A percentile compares a stretch with the other conserved stretches of the same genome.
These are phyloP conservation scores for Battus philenor DNA, from an alignment of 1,140 invertebrate species.

Conservation along the genomic window DNA sequence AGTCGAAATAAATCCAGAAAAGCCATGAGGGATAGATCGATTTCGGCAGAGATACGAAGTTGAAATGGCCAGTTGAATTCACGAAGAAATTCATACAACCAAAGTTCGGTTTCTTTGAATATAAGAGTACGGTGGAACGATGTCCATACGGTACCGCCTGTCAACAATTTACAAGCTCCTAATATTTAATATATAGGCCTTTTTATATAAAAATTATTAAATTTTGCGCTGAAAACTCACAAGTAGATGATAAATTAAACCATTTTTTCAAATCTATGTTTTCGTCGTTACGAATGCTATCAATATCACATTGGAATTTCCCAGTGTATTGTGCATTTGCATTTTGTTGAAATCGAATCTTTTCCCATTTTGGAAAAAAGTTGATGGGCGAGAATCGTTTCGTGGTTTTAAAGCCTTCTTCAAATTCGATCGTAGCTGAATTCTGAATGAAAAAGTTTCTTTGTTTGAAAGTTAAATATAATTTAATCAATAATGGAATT, in stretches of 20 bases:
- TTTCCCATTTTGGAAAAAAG: conserved; percentile 55
- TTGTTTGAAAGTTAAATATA: too few species aligned
- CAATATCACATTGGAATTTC: conserved; percentile 30
- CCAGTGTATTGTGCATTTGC: conserved; percentile 34
- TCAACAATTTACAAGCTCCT: conserved; percentile 14
- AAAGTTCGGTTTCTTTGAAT: conserved; percentile 25
- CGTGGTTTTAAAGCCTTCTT: conserved; percentile 30
- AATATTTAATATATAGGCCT: not conserved
- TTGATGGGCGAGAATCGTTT: conserved; percentile 29
- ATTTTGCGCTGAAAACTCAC: conserved; percentile 19
- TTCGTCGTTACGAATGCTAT: conserved; percentile 40
- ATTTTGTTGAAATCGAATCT: conserved; percentile 27
- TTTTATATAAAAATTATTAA: not conserved
- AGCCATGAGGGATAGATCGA: conserved; percentile 42
- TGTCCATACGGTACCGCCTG: conserved; percentile 44
- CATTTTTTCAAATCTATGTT: conserved; percentile 43
- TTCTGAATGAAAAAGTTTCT: too few species aligned
- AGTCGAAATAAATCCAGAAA: conserved; percentile 49
- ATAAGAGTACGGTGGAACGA: conserved; percentile 56
- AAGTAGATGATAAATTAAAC: conserved; percentile 19
- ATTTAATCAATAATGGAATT: not conserved
- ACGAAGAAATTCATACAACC: conserved; percentile 34
- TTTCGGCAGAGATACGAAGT: conserved; percentile 32
- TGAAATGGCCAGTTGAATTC: conserved; percentile 55
- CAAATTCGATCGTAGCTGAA: conserved; percentile 27